A percentile compares a stretch with the other conserved stretches of the same genome.
These are phyloP conservation scores for Aporrectodea caliginosa DNA, from an alignment of 1,140 invertebrate species.

Conservation along the genomic window DNA sequence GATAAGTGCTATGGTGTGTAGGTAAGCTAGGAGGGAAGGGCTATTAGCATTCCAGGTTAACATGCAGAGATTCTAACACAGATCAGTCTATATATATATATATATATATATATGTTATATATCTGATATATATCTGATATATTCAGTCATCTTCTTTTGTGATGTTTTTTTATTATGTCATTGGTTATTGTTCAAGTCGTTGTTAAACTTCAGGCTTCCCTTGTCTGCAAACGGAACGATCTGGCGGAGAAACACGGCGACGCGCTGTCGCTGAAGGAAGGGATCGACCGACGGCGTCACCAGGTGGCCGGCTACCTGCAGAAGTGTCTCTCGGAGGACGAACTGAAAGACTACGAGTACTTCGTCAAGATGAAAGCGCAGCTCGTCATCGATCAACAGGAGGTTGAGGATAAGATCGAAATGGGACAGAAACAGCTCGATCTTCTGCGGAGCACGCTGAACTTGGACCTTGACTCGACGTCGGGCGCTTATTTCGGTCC, in stretches of 20 bases:
- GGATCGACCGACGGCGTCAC: constrained; percentile 75
- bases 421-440: constrained; percentile 76
- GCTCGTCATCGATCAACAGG: constrained; percentile 76
- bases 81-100: no score
- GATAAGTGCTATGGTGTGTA: no score
- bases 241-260: constrained; percentile 75
- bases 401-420: constrained; percentile 82
- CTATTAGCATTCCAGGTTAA: no score
- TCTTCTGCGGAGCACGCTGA: constrained; percentile 3
- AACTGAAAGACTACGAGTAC: constrained; percentile 78
- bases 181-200: not conserved
- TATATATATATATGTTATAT: no score
- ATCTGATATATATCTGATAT: no score
- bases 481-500: not conserved
- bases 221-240: constrained; percentile 74
- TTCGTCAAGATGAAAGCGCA: constrained; percentile 91
- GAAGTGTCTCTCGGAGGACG: constrained; percentile 70
- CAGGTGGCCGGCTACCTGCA: constrained; percentile 70
- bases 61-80: no score
- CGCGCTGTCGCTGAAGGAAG: constrained; percentile 75
- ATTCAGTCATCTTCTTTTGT: no score
- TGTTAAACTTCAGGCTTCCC: constrained; percentile 66
- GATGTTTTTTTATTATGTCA: constrained; percentile 25
- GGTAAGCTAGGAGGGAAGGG: no score
- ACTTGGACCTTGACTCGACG: not conserved